phyloP scores from a whole-genome alignment of 1,140 invertebrate species.

The Camponotus vicinus region DNA sequence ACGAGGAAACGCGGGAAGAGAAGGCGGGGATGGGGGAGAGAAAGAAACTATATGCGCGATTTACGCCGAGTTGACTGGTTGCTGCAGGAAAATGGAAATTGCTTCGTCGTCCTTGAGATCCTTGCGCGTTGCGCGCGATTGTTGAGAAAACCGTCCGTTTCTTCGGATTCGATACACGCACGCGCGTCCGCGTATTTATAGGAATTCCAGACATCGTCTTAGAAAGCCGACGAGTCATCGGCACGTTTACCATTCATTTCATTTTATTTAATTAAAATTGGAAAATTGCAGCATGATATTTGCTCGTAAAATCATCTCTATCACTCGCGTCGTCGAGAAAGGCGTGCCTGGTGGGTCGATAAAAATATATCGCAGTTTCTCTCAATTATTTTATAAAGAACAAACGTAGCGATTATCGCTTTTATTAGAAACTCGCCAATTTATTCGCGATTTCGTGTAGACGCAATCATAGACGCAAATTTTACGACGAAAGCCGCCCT shows the following conservation, averaged over 20 bases:
- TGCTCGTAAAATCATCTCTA: slow-evolving; percentile 9
- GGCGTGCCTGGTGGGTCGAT: not conserved
- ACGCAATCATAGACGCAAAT: not conserved
- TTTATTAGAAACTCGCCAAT: not conserved
- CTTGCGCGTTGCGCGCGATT: slow-evolving; percentile 68
- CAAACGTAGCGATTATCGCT: not conserved
- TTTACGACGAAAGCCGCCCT: not conserved
- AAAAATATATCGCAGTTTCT: slow-evolving; percentile 3
- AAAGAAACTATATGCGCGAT: slow-evolving; percentile 67
- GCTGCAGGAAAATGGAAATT: slow-evolving; percentile 78
- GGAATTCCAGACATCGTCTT: slow-evolving; percentile 32
- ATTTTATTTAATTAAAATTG: slow-evolving; percentile 54
- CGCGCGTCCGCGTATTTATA: slow-evolving; percentile 43
- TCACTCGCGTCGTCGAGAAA: not conserved
- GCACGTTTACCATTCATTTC: slow-evolving; percentile 30
- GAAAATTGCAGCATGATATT: not conserved
- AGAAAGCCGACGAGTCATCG: not conserved
- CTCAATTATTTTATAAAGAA: not conserved
- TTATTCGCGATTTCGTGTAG: not conserved
- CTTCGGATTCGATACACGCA: slow-evolving; percentile 45
- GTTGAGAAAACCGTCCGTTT: slow-evolving; percentile 37
- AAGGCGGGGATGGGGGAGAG: slow-evolving; percentile 54
- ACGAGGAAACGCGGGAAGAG: slow-evolving; percentile 41
- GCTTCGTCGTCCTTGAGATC: slow-evolving; percentile 69
- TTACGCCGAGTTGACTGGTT: slow-evolving; percentile 53